Base-by-base conservation (phyloP, 2,888 invertebrate species). In the Epirrhoe alternata region DNA sequence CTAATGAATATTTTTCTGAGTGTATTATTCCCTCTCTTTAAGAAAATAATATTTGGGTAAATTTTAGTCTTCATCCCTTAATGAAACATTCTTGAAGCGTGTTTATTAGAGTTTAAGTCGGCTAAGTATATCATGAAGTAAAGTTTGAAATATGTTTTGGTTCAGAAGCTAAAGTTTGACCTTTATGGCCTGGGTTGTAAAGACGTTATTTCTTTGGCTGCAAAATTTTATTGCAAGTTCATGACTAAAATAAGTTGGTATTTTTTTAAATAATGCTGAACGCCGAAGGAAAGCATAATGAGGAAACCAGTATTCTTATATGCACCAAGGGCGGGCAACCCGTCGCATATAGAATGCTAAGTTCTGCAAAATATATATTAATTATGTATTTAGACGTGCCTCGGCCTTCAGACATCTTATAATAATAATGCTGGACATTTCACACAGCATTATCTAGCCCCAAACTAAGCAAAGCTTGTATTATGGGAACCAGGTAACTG, bases 41-140 rank as follows among this genome's bases (percentile, higher is more conserved):
- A 55, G 55, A 62, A 54, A 33, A 35, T 16, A 54, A 61, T 56
- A 56, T 60, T 60, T 57, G 17, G 30, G 10, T 56, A 63, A 61
- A 55, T 55, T 64, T 67, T 51, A 54, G 12, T 52, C 17, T n/a
- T n/a, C n/a, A 60, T 17, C 52, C 54, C 56, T 67, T 64, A 67
- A 67, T 67, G 53, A 64, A 62, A 57, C 56, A 64, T 67, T 67
- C 63, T 61, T 61, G 56, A 45, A 57, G 60, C 60, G 56, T 56
- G 63, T 67, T 61, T 64, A 67, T 67, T 60, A 64, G 57, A 60
- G 55, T 63, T 67, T 47, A 35, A 47, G 60, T 3, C 52, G 17
- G 52, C 47, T 57, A 56, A 55, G 60, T 60, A 45, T 51, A 56
- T 64, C 55, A 57, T 61, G 47, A 63, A 58, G 49, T 24, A 38